Evolutionary conservation across 2,797 vertebrate genomes (phyloP), one percentile per base, ranked within the genome.

Genomic region (Bryconaethiops microstoma): DNA sequence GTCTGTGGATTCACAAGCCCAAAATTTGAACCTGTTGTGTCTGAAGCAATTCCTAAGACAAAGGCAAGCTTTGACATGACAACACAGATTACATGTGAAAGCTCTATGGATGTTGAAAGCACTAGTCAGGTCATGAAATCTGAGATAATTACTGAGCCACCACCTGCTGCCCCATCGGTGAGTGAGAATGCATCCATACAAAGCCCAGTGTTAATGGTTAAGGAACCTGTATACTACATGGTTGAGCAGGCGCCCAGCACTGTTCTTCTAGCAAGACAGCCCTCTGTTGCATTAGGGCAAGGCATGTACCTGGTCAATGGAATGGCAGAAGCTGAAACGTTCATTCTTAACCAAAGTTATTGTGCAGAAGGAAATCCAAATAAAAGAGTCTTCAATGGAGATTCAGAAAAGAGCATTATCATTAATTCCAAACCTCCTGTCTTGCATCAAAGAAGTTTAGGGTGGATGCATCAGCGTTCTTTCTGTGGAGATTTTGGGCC

Each of bases 1-100:
- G 93, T 96, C 77, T 96, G 93, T 85, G 90, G 92, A 89, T 54
- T 42, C n/a, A 35, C 1, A 89, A 0, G 5, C 7, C 23, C 65
- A 45, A 29, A 60, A 54, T 52, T 39, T 14, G 25, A 69, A 76
- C 40, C 59, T 23, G 42, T 25, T 9, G 8, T 39, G 7, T 19
- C 64, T 25, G 12, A 76, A n/a, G 59, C 39, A 48, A n/a, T 74
- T 14, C 14, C 40, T 39, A 25, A 65, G 9, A 29, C 2, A n/a
- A 55, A 4, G 25, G 23, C 7, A 55, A 72, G 5, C 64, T 25
- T 21, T n/a, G 40, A 68, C 19, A 45, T 21, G 40, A 21, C 65
- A n/a, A 45, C 42, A 68, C 19, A 52, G 16, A 50, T 48, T 9
- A n/a, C 73, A 1, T 2, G 13, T 45, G 45, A 76, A 39, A 12